phyloP scores from a whole-genome alignment of 2,888 invertebrate species.

The Hydrotaea cyrtoneurina region DNA sequence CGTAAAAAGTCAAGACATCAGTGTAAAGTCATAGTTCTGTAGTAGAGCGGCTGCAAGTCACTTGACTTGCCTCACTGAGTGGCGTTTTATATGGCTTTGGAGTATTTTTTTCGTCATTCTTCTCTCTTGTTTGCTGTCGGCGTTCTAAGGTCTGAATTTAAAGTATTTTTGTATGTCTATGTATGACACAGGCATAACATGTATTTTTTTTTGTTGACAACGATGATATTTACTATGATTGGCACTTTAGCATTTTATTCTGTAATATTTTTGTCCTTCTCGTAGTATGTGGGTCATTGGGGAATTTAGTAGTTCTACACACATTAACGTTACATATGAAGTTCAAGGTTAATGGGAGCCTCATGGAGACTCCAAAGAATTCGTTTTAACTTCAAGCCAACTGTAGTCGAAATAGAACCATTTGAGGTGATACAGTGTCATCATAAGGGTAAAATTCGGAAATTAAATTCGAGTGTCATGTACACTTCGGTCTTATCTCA shows the following conservation, averaged over 20 bases:
- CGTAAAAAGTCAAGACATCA: conserved; percentile 53
- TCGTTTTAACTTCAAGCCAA: too few species aligned
- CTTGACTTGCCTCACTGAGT: background rate
- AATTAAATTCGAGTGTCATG: too few species aligned
- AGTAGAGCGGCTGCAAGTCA: conserved; percentile 6
- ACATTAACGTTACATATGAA: background rate
- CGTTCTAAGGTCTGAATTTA: conserved; percentile 21
- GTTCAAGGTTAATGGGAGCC: background rate
- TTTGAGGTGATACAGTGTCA: too few species aligned
- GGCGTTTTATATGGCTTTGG: background rate
- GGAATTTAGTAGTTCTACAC: conserved; percentile 11
- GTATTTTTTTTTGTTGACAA: background rate
- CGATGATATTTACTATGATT: background rate
- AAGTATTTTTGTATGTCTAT: conserved; percentile 13
- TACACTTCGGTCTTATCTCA: too few species aligned
- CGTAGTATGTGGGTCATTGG: conserved; percentile 43
- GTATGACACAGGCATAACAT: background rate
- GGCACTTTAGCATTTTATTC: conserved; percentile 15
- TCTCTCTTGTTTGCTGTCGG: too few species aligned
- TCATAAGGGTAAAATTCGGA: too few species aligned
- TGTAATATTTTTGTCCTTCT: background rate
- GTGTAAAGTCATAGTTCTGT: background rate
- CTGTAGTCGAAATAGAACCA: too few species aligned
- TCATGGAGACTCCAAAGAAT: too few species aligned
- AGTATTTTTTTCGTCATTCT: too few species aligned